These are phyloP conservation scores for Conchocele bisecta DNA, from an alignment of 2,888 invertebrate species.

Conservation along the genomic window DNA sequence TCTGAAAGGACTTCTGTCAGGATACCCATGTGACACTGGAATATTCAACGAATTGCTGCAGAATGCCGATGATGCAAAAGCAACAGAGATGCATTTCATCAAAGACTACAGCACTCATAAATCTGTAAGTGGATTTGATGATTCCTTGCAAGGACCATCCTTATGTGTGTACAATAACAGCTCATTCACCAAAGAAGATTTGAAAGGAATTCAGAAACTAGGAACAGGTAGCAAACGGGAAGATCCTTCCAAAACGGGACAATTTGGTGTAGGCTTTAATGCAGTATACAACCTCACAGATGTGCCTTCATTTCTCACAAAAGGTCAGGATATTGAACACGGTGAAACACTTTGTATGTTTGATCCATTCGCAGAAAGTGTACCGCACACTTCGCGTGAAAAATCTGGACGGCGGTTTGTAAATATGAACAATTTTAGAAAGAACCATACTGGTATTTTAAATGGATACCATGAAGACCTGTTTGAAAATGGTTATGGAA, in stretches of 20 bases:
- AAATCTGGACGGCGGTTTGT: slow-evolving; percentile 48
- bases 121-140: slow-evolving; percentile 4
- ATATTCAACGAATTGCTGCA: slow-evolving; percentile 80
- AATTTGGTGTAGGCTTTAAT: slow-evolving; percentile 76
- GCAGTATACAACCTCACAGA: slow-evolving; percentile 75
- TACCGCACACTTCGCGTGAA: slow-evolving; percentile 38
- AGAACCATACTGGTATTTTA: slow-evolving; percentile 46
- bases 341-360: slow-evolving; percentile 74
- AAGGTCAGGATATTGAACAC: slow-evolving; percentile 45
- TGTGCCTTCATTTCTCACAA: slow-evolving; percentile 68
- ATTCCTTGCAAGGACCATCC: slow-evolving; percentile 66
- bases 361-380: slow-evolving; percentile 75
- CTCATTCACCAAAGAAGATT: slow-evolving; percentile 62
- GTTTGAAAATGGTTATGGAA: slow-evolving; percentile 28
- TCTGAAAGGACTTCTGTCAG: slow-evolving; percentile 70
- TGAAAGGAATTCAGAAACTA: slow-evolving; percentile 70
- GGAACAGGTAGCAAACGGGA: slow-evolving; percentile 70
- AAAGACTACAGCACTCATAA: slow-evolving; percentile 61
- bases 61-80: slow-evolving; percentile 79
- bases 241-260: slow-evolving; percentile 72
- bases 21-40: slow-evolving; percentile 75
- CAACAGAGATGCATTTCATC: slow-evolving; percentile 77
- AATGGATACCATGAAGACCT: slow-evolving; percentile 46
- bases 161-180: slow-evolving; percentile 71
- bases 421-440: slow-evolving; percentile 31